Base-by-base conservation (phyloP, 2,888 invertebrate species). In the Lamellibrachia columna region DNA sequence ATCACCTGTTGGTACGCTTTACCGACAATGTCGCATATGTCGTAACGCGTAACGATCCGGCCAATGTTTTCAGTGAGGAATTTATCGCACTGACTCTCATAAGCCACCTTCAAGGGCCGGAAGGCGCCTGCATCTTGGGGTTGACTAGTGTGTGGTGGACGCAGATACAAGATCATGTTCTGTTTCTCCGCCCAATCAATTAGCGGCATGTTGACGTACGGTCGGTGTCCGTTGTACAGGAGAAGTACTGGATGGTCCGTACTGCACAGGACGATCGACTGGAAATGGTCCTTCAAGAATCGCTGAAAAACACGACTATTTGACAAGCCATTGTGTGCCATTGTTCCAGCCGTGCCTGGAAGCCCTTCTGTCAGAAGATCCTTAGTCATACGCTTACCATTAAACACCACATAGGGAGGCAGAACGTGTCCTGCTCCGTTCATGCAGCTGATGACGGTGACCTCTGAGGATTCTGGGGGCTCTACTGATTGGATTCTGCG, bases 161-260 rank as follows among this genome's bases (percentile, higher is more conserved):
- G 93, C 8, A 94, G 93, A 93, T 94, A 94, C 28, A 94, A 93
- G 90, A 94, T 93, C 52, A 94, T 94, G 92, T 94, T 94, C 53
- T 93, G 93, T 53, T 93, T 92, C 53, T 93, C 94, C 1, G 94
- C 94, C 94, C 94, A 94, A 7, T 94, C 93, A 40, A 94, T 94
- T n/a, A 94, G 93, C 90, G 94, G 94, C 28, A 93, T 93, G 90
- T 93, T 94, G 9, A 94, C 93, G 92, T 94, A 94, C 52, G 94
- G 93, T 53, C 93, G 94, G 52, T 93, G 93, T 15, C 94, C 94
- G 92, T 94, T 94, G 93, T 94, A 94, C 60, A 94, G 91, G 7
- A 94, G 92, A n/a, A 94, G 92, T 15, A 94, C 93, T 9, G 94
- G 94, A n/a, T 75, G 15, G 8, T 92, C 93, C 90, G 55, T 92